phyloP scores from a whole-genome alignment of 2,113 vertebrate genomes.

The Datnioides undecimradiatus region DNA sequence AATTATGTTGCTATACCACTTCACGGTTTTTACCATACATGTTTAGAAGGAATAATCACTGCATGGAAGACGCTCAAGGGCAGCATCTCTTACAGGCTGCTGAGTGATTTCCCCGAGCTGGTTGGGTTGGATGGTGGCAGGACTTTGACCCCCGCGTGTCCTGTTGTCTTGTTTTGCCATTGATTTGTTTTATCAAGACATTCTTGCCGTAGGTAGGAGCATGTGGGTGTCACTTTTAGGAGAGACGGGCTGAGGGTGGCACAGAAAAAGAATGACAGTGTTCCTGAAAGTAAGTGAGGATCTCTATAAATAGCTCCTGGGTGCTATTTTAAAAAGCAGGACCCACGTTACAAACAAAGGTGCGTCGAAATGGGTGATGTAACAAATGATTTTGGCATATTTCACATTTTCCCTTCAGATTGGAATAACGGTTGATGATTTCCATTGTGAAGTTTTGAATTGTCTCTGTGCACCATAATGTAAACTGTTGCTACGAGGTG shows the following conservation, averaged over 20 bases:
- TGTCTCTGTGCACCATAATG: neutral
- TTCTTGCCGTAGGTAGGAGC: neutral
- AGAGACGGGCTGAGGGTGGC: neutral
- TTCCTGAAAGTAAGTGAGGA: constrained; percentile 23
- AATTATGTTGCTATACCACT: neutral
- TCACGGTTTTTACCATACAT: neutral
- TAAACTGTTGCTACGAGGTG: neutral
- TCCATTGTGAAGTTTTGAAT: neutral
- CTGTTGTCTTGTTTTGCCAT: neutral
- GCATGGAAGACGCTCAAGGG: neutral
- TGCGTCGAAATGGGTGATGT: neutral
- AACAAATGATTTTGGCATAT: neutral
- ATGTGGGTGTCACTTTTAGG: neutral
- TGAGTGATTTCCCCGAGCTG: too few species aligned
- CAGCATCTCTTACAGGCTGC: too few species aligned
- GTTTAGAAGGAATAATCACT: neutral
- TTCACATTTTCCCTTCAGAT: neutral
- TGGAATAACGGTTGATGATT: neutral
- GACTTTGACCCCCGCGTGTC: neutral
- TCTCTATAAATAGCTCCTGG: constrained; percentile 47
- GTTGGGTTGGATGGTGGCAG: too few species aligned
- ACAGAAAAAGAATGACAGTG: constrained; percentile 41
- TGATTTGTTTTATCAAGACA: neutral
- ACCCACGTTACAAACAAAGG: constrained; percentile 30
- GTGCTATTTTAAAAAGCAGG: constrained; percentile 45